Evolutionary conservation across 2,888 invertebrate genomes (phyloP).

Genomic region (Dicroscelio sp.): DNA sequence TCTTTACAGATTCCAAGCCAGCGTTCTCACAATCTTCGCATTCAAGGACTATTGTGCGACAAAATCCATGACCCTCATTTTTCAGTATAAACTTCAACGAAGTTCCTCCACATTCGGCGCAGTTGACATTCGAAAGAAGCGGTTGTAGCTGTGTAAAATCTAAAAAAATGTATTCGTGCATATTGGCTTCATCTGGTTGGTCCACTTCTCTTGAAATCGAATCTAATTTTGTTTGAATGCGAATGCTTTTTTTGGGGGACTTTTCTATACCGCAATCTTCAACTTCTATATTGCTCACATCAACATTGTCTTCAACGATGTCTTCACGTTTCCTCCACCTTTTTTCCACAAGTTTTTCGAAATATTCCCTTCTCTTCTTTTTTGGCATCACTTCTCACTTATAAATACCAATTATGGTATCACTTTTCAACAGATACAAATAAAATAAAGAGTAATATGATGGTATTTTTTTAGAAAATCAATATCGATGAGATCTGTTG

Average conservation of each 20-base stretch:
- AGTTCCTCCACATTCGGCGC: slow-evolving; percentile 47
- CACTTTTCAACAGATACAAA: slow-evolving; percentile 19
- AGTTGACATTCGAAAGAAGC: slow-evolving; percentile 41
- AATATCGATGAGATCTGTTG: not conserved
- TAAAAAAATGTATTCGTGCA: slow-evolving; percentile 31
- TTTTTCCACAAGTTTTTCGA: slow-evolving; percentile 32
- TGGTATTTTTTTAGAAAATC: slow-evolving; percentile 22
- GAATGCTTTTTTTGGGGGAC: slow-evolving; percentile 11
- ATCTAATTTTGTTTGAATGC: slow-evolving; percentile 23
- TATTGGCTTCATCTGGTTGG: not conserved
- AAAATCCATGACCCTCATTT: slow-evolving; percentile 43
- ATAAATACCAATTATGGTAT: slow-evolving; percentile 35
- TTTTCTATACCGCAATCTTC: slow-evolving; percentile 9
- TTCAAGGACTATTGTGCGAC: slow-evolving; percentile 23
- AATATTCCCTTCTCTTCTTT: slow-evolving; percentile 12
- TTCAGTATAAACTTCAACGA: slow-evolving; percentile 42
- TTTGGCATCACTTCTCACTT: slow-evolving; percentile 36
- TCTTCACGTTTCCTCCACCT: slow-evolving; percentile 32
- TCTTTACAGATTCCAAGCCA: slow-evolving; percentile 39
- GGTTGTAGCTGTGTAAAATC: slow-evolving; percentile 24
- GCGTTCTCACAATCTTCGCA: slow-evolving; percentile 44
- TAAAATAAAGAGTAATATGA: slow-evolving; percentile 28
- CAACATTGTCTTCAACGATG: slow-evolving; percentile 15
- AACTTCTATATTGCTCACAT: slow-evolving; percentile 24
- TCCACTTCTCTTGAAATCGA: slow-evolving; percentile 30